These are phyloP conservation scores for Megalops atlanticus DNA, from an alignment of 2,113 vertebrate genomes.

Conservation along the genomic window DNA sequence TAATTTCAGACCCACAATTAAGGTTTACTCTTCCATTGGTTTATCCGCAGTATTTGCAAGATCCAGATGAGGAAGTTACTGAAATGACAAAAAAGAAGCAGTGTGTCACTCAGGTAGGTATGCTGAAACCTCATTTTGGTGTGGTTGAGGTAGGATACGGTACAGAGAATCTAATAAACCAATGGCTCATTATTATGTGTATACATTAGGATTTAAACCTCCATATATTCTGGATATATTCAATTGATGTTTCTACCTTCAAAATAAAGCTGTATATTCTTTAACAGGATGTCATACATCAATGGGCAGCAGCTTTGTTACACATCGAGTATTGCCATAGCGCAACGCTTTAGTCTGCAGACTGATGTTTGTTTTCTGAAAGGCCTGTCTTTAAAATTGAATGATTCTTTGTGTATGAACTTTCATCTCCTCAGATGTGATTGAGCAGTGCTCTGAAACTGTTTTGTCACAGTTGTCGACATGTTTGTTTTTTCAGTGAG, in stretches of 20 bases:
- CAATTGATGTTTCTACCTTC: not conserved
- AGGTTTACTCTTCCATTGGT: not conserved
- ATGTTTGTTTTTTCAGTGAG: not conserved
- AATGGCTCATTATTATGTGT: too few relatives aligned
- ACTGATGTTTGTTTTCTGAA: not conserved
- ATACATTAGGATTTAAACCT: too few relatives aligned
- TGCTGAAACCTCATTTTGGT: too few relatives aligned
- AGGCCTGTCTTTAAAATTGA: slow-evolving; percentile 19
- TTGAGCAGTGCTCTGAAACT: not conserved
- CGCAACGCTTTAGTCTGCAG: too few relatives aligned
- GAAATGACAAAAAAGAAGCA: slow-evolving; percentile 78
- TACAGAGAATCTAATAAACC: too few relatives aligned
- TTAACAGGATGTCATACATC: not conserved
- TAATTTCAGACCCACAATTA: not conserved
- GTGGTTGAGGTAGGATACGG: too few relatives aligned
- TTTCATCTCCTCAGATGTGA: not conserved
- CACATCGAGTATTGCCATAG: too few relatives aligned
- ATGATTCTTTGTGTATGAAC: not conserved
- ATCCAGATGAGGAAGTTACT: slow-evolving; percentile 84
- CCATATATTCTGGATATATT: not conserved
- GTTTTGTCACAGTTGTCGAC: not conserved
- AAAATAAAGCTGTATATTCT: not conserved
- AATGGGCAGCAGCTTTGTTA: too few relatives aligned
- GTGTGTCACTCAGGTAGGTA: slow-evolving; percentile 72
- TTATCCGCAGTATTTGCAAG: slow-evolving; percentile 79